Evolutionary conservation across 2,888 invertebrate species (phyloP).

Genomic region (Muscina levida): DNA sequence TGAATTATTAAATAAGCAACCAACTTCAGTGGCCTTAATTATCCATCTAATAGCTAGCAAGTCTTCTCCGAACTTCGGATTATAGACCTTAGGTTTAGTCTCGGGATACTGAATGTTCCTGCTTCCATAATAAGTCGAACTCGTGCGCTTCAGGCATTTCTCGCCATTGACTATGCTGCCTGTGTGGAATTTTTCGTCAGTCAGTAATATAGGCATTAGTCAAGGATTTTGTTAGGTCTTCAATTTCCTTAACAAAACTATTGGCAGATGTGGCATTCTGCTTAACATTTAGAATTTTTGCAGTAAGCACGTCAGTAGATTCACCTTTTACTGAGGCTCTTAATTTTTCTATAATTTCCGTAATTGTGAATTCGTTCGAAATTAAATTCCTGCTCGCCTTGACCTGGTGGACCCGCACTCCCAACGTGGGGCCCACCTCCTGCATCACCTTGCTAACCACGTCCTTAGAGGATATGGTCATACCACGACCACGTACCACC

Average conservation of each 20-base stretch:
- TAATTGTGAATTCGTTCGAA: neutral
- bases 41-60: too few relatives aligned
- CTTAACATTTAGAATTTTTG: neutral
- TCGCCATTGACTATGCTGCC: neutral
- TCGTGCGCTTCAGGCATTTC: neutral
- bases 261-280: neutral
- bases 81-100: too few relatives aligned
- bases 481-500: slow-evolving; percentile 47
- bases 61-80: too few relatives aligned
- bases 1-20: too few relatives aligned
- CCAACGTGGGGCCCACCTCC: neutral
- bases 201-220: too few relatives aligned
- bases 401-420: too few relatives aligned
- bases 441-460: neutral
- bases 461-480: too few relatives aligned
- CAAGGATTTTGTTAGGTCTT: too few relatives aligned
- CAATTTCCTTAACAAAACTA: too few relatives aligned
- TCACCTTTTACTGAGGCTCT: neutral
- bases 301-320: neutral
- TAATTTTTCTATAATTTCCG: too few relatives aligned
- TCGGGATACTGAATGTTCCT: neutral
- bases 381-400: slow-evolving; percentile 4
- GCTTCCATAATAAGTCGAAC: neutral
- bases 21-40: too few relatives aligned
- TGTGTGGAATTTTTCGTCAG: too few relatives aligned